phyloP scores from a whole-genome alignment of 2,113 vertebrate species.

The Odontesthes bonariensis region DNA sequence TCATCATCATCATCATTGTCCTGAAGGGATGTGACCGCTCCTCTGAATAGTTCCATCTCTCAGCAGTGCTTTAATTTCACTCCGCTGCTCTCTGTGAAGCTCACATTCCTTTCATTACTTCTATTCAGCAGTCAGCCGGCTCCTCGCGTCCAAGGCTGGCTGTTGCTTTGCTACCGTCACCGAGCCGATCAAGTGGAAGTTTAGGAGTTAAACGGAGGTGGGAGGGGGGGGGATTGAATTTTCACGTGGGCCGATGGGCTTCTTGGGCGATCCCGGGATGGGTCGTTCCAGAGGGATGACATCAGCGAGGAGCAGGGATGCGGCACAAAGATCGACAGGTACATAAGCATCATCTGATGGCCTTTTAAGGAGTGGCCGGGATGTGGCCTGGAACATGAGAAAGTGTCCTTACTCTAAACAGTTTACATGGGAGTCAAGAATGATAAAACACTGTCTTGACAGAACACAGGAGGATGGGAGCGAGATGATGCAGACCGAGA shows the following conservation, averaged over 20 bases:
- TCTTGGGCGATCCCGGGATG: not conserved
- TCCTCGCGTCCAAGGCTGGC: not conserved
- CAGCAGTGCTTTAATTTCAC: slow-evolving; percentile 44
- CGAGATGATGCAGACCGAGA: slow-evolving; percentile 4
- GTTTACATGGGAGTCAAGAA: slow-evolving; percentile 71
- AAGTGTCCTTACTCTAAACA: slow-evolving; percentile 77
- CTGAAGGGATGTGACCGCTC: slow-evolving; percentile 18
- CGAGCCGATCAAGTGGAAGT: not conserved
- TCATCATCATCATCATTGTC: slow-evolving; percentile 33
- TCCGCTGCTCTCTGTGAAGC: not conserved
- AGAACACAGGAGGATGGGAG: slow-evolving; percentile 48
- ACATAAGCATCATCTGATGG: slow-evolving; percentile 44
- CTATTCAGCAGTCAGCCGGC: slow-evolving; percentile 12
- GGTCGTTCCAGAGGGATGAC: slow-evolving; percentile 57
- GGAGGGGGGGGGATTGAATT: not conserved
- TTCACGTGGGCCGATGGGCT: not conserved
- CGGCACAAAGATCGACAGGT: slow-evolving; percentile 52
- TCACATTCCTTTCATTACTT: slow-evolving; percentile 38
- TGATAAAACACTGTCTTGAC: slow-evolving; percentile 56
- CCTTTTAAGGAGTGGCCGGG: slow-evolving; percentile 81
- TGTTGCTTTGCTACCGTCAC: slow-evolving; percentile 23
- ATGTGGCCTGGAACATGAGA: slow-evolving; percentile 57
- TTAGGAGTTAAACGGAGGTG: not conserved
- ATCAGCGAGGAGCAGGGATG: slow-evolving; percentile 46
- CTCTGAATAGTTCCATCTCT: slow-evolving; percentile 48